These are phyloP conservation scores for Diphyllodes magnificus DNA, from an alignment of 2,113 vertebrate genomes.

Conservation along the genomic window DNA sequence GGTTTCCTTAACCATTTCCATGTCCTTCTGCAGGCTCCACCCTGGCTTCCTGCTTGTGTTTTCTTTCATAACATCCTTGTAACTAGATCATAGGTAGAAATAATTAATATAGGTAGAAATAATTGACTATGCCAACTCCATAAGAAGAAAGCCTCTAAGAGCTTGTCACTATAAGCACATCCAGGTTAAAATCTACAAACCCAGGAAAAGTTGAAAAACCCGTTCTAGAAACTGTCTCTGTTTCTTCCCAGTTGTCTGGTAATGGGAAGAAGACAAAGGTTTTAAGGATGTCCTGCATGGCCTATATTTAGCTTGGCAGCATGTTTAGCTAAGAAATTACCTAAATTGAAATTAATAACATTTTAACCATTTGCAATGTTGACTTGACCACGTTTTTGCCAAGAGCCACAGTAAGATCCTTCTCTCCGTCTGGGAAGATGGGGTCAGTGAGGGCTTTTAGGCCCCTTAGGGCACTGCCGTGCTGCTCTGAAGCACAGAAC, in stretches of 20 bases:
- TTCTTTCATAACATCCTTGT: neutral
- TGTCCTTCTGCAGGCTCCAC: neutral
- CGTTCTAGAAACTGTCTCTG: neutral
- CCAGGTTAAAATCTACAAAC: neutral
- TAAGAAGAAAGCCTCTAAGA: neutral
- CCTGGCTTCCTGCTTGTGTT: neutral
- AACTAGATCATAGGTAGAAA: neutral
- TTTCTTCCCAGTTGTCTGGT: neutral
- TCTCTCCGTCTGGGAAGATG: neutral
- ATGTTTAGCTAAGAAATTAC: neutral
- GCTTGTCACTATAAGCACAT: neutral
- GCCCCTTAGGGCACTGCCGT: neutral
- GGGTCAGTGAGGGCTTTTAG: neutral
- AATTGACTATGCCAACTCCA: neutral
- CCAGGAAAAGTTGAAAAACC: neutral
- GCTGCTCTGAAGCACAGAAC: neutral
- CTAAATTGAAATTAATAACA: neutral
- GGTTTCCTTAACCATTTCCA: neutral
- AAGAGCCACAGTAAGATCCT: neutral
- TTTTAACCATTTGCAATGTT: neutral
- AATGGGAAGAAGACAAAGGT: neutral
- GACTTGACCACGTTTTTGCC: neutral
- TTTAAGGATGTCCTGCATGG: neutral
- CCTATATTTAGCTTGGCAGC: neutral
- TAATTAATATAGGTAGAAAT: neutral